These are phyloP conservation scores for Ptychodera flava DNA, from an alignment of 35 echinoderm and acorn worm species.

Conservation along the genomic window DNA sequence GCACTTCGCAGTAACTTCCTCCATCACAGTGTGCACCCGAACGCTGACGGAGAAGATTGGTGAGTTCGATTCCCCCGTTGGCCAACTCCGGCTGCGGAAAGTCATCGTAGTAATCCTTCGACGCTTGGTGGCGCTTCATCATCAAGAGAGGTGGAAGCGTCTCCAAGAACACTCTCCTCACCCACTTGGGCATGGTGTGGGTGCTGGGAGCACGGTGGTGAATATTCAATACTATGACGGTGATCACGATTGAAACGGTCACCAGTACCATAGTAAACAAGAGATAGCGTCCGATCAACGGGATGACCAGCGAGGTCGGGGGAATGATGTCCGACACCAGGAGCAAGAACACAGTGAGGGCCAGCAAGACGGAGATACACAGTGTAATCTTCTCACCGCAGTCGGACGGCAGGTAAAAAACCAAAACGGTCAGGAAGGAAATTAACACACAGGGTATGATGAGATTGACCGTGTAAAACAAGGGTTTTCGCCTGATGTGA, in stretches of 20 bases:
- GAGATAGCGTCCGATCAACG: conserved; percentile 91
- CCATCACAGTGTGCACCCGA: neutral
- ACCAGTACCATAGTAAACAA: conserved; percentile 98
- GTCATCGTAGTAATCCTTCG: neutral
- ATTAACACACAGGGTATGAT: conserved; percentile 84
- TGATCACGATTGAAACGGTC: conserved; percentile 79
- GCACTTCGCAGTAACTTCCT: neutral
- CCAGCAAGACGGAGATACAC: conserved; percentile 90
- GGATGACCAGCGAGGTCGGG: conserved; percentile 84
- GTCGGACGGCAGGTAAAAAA: conserved; percentile 93
- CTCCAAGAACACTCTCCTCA: conserved; percentile 48
- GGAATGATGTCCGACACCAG: conserved; percentile 92
- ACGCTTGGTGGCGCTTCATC: conserved; percentile 40
- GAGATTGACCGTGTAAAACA: conserved; percentile 84
- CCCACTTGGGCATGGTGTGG: conserved; percentile 73
- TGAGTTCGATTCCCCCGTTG: neutral
- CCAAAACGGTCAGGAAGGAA: conserved; percentile 82
- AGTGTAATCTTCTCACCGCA: conserved; percentile 91
- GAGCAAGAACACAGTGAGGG: conserved; percentile 94
- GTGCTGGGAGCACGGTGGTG: conserved; percentile 73
- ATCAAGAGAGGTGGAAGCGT: conserved; percentile 53
- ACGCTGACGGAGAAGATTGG: neutral
- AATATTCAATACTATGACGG: conserved; percentile 86
- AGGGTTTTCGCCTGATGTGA: conserved; percentile 70
- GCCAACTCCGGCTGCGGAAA: neutral